Evolutionary conservation across 2,888 invertebrate genomes (phyloP), one percentile per base, ranked within the genome.

Genomic region (Creontiades dilutus): DNA sequence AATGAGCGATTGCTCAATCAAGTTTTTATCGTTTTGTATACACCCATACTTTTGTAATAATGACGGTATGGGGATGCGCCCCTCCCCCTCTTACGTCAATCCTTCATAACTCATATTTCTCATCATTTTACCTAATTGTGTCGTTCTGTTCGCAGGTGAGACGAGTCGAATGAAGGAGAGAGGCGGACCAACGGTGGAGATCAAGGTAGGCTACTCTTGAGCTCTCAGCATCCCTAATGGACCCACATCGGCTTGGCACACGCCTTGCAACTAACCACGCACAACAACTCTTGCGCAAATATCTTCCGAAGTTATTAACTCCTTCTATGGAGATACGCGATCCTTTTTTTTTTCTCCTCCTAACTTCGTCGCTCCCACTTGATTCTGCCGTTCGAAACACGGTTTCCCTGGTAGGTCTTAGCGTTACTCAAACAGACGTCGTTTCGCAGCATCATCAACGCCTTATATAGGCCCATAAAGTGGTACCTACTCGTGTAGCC

Each of bases 201-300:
- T 57, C 57, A 57, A 57, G 57, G 57, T 57, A 57, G 57, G 57
- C 57, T 2, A 57, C n/a, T 57, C 57, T 57, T 16, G 57, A n/a
- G n/a, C n/a, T n/a, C 57, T n/a, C 57, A 57, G 57, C 57, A 57
- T 57, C 57, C 16, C 57, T 57, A 57, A 57, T 57, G 57, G 57
- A 57, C 57, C 57, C 57, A 57, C 57, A 16, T 52, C 16, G n/a
- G n/a, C 57, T 57, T n/a, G 57, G 57, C 57, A 57, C 57, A 57
- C 57, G 57, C 57, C 57, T 57, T 57, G n/a, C n/a, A 57, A 14
- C 57, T n/a, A 16, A 57, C 57, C 57, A n/a, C 57, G n/a, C 57
- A 57, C 57, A 57, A 37, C 37, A 37, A 16, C 57, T 57, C 57
- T 57, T 57, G 57, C 57, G 57, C 57, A 57, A 57, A 57, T 37